Conservation (phyloP, 1,140 invertebrate genomes). For the Drosophila tani region DNA sequence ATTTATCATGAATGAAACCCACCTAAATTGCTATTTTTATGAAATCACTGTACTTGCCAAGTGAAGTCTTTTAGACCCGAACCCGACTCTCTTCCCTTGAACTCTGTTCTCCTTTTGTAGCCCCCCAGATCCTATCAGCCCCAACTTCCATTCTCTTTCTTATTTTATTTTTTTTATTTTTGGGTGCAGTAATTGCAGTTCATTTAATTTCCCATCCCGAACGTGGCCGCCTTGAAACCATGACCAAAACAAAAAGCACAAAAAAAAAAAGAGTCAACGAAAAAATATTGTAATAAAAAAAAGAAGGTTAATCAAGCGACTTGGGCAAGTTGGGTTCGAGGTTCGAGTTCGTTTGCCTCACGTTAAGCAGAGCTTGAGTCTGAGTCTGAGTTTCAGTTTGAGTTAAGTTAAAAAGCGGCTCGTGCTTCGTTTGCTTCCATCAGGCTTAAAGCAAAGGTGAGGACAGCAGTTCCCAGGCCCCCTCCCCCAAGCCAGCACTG, state of each 20-base stretch:
- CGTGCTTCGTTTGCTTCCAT: conserved; percentile 44
- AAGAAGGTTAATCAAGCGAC: conserved; percentile 77
- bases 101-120: conserved; percentile 29
- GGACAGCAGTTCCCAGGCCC: conserved; percentile 62
- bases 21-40: background rate
- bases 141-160: conserved; percentile 35
- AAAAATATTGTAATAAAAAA: conserved; percentile 67
- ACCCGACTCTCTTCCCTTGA: conserved; percentile 34
- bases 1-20: background rate
- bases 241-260: conserved; percentile 43
- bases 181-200: conserved; percentile 63
- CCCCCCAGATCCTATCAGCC: conserved; percentile 34
- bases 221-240: conserved; percentile 58
- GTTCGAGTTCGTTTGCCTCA: conserved; percentile 31
- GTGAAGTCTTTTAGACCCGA: background rate
- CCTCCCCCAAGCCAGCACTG: conserved; percentile 9
- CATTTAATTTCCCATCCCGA: conserved; percentile 60
- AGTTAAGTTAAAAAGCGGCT: conserved; percentile 42
- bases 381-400: conserved; percentile 13
- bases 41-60: conserved; percentile 2
- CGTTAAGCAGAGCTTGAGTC: conserved; percentile 10
- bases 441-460: conserved; percentile 52
- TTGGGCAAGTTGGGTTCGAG: conserved; percentile 38
- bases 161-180: conserved; percentile 10
- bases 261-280: conserved; percentile 29